Conservation (phyloP, 2,888 invertebrate genomes). For the Tetranychus truncatus region DNA sequence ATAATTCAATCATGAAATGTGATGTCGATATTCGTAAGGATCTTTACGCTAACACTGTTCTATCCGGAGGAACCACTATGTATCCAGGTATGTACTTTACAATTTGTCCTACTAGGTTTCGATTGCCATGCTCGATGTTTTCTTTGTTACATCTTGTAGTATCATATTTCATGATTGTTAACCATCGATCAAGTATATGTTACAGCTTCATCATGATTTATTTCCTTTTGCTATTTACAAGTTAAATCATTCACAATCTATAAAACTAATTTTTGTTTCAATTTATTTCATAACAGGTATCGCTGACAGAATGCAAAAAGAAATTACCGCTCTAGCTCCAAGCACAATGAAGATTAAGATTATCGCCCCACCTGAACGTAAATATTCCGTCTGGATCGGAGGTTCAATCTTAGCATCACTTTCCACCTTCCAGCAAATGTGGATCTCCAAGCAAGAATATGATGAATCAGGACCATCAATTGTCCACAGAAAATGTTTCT, state of each 20-base stretch:
- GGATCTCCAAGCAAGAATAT: conserved; percentile 93
- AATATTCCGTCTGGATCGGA: conserved; percentile 96
- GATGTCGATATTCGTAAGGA: conserved; percentile 64
- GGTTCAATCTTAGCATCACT: conserved; percentile 85
- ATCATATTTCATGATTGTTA: too few species aligned
- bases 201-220: neutral
- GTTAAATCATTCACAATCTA: neutral
- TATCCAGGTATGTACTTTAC: conserved; percentile 47
- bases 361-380: conserved; percentile 84
- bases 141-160: too few species aligned
- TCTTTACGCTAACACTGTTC: conserved; percentile 35
- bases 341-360: conserved; percentile 47
- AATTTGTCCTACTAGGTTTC: neutral
- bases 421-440: conserved; percentile 77
- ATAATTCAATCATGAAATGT: conserved; percentile 88
- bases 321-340: conserved; percentile 64
- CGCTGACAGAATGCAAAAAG: conserved; percentile 92
- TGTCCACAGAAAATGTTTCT: conserved; percentile 92
- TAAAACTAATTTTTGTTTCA: neutral
- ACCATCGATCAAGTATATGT: too few species aligned
- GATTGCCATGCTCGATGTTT: too few species aligned
- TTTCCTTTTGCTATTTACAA: neutral
- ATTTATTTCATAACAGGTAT: conserved; percentile 38
- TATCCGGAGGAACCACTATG: conserved; percentile 88
- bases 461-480: conserved; percentile 88